Percentiles rank a stretch among this genome's conserved stretches.
These are phyloP conservation scores for Escarpia spicata DNA, from an alignment of 2,888 invertebrate genomes.

Conservation along the genomic window DNA sequence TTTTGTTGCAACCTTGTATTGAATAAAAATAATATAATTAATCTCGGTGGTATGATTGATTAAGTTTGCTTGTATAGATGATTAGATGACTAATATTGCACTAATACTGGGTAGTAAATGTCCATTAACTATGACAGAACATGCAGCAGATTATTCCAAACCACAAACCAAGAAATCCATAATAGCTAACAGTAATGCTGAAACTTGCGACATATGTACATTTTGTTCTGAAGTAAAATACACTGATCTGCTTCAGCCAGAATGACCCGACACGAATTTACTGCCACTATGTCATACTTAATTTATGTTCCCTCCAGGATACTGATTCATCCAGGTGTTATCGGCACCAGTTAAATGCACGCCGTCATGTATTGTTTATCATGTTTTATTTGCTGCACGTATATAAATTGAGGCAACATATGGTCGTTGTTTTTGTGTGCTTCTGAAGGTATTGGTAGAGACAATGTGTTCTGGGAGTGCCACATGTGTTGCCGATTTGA, in stretches of 20 bases:
- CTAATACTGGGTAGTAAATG: neutral
- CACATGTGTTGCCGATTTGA: too few species aligned
- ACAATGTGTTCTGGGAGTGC: neutral
- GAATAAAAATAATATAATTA: neutral
- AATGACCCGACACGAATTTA: neutral
- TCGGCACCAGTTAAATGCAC: neutral
- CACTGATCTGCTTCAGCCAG: neutral
- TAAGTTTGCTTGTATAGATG: neutral
- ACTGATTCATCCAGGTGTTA: neutral
- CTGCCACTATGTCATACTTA: neutral
- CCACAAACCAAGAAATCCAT: neutral
- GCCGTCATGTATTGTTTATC: neutral
- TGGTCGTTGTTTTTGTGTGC: neutral
- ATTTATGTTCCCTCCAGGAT: neutral
- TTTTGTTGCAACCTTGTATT: neutral
- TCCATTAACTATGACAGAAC: neutral
- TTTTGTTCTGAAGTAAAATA: neutral
- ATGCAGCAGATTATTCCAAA: neutral
- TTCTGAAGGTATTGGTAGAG: neutral
- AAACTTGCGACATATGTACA: neutral
- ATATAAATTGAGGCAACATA: conserved; percentile 2
- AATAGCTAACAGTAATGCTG: neutral
- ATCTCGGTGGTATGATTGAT: neutral
- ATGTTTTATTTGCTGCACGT: neutral
- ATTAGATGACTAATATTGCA: neutral